phyloP scores from a whole-genome alignment of 2,113 vertebrate genomes.

The Pterocles gutturalis region DNA sequence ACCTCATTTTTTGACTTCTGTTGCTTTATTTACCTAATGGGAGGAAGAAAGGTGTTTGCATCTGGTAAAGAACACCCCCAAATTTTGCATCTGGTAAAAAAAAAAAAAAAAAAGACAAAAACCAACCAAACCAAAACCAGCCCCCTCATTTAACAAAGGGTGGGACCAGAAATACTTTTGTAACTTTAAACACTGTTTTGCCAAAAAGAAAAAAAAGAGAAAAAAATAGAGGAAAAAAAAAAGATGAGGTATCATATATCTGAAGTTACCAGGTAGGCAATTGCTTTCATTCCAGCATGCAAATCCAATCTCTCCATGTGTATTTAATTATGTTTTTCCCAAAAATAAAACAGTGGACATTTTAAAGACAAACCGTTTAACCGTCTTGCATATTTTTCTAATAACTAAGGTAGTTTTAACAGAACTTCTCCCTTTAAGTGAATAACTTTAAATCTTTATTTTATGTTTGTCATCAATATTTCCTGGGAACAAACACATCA shows the following conservation, averaged over 20 bases:
- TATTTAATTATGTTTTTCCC: constrained; percentile 1
- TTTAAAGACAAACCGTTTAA: background rate
- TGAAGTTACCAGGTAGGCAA: background rate
- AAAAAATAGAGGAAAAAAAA: background rate
- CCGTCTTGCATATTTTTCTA: background rate
- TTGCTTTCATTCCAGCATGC: background rate
- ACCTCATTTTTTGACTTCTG: background rate
- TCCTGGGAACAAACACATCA: background rate
- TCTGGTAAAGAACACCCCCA: background rate
- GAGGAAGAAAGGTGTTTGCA: background rate
- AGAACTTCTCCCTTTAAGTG: background rate
- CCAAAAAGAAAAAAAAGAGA: background rate
- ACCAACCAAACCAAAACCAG: background rate
- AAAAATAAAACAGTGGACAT: background rate
- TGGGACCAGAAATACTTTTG: background rate
- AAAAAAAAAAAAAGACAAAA: background rate
- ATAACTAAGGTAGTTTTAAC: background rate
- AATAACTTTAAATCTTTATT: background rate
- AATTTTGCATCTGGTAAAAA: background rate
- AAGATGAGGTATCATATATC: background rate
- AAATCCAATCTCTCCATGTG: background rate
- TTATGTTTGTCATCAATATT: background rate
- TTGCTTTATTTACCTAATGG: background rate
- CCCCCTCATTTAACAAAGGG: background rate
- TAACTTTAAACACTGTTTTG: background rate